Evolutionary conservation across 2,797 vertebrate genomes (phyloP).

Genomic region (Bryconaethiops microstoma): DNA sequence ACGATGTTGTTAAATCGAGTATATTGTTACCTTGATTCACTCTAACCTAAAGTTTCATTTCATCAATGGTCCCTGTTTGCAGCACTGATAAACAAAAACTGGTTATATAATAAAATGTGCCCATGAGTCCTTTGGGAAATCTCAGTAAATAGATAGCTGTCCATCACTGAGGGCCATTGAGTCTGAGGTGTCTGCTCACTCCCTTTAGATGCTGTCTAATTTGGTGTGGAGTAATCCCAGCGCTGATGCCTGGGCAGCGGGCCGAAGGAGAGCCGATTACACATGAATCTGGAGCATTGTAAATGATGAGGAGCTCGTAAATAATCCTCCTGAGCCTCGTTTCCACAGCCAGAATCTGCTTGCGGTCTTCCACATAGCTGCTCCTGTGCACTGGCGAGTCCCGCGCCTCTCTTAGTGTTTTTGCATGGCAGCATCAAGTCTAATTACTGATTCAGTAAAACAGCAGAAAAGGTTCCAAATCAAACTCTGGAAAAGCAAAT

Average conservation of each 20-base stretch:
- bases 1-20: background rate
- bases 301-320: slow-evolving; percentile 75
- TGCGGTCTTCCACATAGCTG: slow-evolving; percentile 48
- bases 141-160: slow-evolving; percentile 48
- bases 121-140: slow-evolving; percentile 54
- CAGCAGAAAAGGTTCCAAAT: background rate
- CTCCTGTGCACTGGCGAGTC: slow-evolving; percentile 23
- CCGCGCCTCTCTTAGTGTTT: slow-evolving; percentile 35
- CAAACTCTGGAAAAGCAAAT: too few relatives aligned
- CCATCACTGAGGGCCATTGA: slow-evolving; percentile 31
- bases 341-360: slow-evolving; percentile 68
- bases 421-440: slow-evolving; percentile 22
- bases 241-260: slow-evolving; percentile 67
- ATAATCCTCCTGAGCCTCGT: slow-evolving; percentile 63
- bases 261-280: slow-evolving; percentile 70
- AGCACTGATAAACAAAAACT: slow-evolving; percentile 45
- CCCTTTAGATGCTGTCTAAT: slow-evolving; percentile 57
- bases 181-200: slow-evolving; percentile 60
- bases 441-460: slow-evolving; percentile 12
- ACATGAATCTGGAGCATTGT: slow-evolving; percentile 67
- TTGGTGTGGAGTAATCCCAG: slow-evolving; percentile 66
- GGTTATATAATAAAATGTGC: slow-evolving; percentile 39
- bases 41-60: slow-evolving; percentile 1
- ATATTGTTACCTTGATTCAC: slow-evolving; percentile 17
- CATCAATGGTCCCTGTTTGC: slow-evolving; percentile 29